Evolutionary conservation across 1,140 invertebrate genomes (phyloP).

Genomic region (Ceratina calcarata): DNA sequence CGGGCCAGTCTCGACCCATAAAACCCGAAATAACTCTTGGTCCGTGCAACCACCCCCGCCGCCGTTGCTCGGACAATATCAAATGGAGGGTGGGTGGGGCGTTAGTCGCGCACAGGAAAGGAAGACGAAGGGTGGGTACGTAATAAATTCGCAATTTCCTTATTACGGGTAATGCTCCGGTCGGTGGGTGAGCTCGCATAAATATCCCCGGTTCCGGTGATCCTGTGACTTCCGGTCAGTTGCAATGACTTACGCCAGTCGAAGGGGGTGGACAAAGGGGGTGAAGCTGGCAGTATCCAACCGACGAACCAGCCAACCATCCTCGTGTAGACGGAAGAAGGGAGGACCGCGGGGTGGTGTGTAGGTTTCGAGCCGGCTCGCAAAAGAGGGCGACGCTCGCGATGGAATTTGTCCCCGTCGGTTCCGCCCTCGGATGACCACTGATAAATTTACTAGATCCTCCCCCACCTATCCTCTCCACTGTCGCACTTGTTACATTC

Average conservation of each 20-base stretch:
- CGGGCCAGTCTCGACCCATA: slow-evolving; percentile 67
- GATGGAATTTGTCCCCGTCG: slow-evolving; percentile 73
- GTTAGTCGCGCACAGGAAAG: slow-evolving; percentile 36
- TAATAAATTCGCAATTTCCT: slow-evolving; percentile 82
- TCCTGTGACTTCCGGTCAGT: slow-evolving; percentile 77
- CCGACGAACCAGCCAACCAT: slow-evolving; percentile 38
- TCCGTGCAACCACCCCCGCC: slow-evolving; percentile 43
- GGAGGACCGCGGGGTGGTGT: slow-evolving; percentile 2
- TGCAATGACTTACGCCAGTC: slow-evolving; percentile 74
- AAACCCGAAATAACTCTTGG: slow-evolving; percentile 71
- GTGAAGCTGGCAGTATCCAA: slow-evolving; percentile 33
- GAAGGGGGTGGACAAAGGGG: slow-evolving; percentile 24
- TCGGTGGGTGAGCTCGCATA: slow-evolving; percentile 77
- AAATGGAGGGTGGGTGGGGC: slow-evolving; percentile 8
- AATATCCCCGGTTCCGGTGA: slow-evolving; percentile 80
- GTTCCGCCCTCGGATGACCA: slow-evolving; percentile 72
- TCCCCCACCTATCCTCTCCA: slow-evolving; percentile 45
- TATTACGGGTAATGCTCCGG: slow-evolving; percentile 81
- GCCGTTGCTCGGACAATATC: slow-evolving; percentile 58
- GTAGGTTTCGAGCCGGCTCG: slow-evolving; percentile 54
- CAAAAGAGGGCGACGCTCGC: slow-evolving; percentile 71
- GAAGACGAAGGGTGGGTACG: slow-evolving; percentile 53
- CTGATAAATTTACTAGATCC: slow-evolving; percentile 75
- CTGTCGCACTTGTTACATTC: slow-evolving; percentile 3
- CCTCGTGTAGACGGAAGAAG: neutral